Percentiles rank a stretch among this genome's conserved stretches.
Evolutionary conservation across 2,888 invertebrate species (phyloP).

Genomic region (Octodonta nipae): DNA sequence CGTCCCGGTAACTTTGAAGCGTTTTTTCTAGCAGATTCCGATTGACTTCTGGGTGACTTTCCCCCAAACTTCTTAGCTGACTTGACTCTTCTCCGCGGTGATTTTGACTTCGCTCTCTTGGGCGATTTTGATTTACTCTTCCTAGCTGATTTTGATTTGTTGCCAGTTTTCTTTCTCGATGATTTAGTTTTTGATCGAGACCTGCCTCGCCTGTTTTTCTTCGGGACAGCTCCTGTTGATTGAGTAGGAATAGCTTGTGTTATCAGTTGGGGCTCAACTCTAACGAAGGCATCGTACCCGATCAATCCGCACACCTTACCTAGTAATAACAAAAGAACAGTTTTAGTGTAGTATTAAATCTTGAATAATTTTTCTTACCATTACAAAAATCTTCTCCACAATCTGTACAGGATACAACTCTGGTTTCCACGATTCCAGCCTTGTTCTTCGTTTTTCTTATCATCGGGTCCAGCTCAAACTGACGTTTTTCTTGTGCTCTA

Average conservation of each 20-base stretch:
- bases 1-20: background rate
- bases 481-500: constrained; percentile 54
- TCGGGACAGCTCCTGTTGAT: constrained; percentile 29
- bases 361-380: constrained; percentile 34
- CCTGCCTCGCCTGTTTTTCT: constrained; percentile 23
- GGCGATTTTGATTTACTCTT: constrained; percentile 28
- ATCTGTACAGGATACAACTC: constrained; percentile 60
- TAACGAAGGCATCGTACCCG: constrained; percentile 43
- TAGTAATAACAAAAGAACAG: constrained; percentile 10
- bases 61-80: too few relatives aligned
- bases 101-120: constrained; percentile 15
- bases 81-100: background rate
- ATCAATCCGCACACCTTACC: constrained; percentile 43
- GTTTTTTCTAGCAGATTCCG: background rate
- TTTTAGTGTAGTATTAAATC: background rate
- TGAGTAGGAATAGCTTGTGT: constrained; percentile 30
- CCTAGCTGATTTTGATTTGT: constrained; percentile 8
- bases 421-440: constrained; percentile 66
- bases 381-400: constrained; percentile 79
- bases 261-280: constrained; percentile 30
- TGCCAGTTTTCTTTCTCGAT: constrained; percentile 18
- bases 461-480: constrained; percentile 50
- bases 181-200: constrained; percentile 22
- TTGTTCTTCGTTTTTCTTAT: constrained; percentile 68
- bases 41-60: background rate